A percentile compares a stretch with the other conserved stretches of the same genome.
Conservation (phyloP, 2,113 vertebrate genomes). For the Struthidea cinerea region DNA sequence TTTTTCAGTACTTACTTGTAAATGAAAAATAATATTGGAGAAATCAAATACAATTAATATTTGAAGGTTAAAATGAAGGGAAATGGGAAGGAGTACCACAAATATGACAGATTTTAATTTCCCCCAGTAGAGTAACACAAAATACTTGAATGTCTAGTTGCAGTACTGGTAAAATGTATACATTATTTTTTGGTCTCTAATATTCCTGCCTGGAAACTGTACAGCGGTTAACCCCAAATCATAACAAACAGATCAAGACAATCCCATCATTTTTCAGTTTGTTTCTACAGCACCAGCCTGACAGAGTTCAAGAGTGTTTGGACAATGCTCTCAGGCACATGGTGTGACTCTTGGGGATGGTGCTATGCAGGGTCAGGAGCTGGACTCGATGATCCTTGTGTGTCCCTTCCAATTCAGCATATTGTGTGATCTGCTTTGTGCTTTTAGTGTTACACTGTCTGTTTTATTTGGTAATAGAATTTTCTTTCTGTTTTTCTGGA, state of each 20-base stretch:
- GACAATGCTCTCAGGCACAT: no score
- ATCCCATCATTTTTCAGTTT: neutral
- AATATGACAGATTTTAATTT: neutral
- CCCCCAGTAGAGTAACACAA: neutral
- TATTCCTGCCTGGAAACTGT: neutral
- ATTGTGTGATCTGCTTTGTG: neutral
- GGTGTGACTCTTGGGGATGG: neutral
- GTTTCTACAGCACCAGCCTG: neutral
- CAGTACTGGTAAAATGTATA: neutral
- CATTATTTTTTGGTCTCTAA: neutral
- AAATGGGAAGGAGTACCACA: neutral
- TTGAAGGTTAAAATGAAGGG: neutral
- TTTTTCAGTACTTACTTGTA: neutral
- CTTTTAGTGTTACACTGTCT: neutral
- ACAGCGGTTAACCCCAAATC: neutral
- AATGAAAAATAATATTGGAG: neutral
- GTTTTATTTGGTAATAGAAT: neutral
- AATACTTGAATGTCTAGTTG: neutral
- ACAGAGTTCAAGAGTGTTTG: neutral
- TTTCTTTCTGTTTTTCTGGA: neutral
- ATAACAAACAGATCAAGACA: neutral
- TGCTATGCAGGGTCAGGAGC: neutral
- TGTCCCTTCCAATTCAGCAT: neutral
- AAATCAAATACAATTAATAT: neutral
- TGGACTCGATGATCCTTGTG: neutral